These are phyloP conservation scores for Chrysolina americana DNA, from an alignment of 2,888 invertebrate genomes.

Conservation along the genomic window DNA sequence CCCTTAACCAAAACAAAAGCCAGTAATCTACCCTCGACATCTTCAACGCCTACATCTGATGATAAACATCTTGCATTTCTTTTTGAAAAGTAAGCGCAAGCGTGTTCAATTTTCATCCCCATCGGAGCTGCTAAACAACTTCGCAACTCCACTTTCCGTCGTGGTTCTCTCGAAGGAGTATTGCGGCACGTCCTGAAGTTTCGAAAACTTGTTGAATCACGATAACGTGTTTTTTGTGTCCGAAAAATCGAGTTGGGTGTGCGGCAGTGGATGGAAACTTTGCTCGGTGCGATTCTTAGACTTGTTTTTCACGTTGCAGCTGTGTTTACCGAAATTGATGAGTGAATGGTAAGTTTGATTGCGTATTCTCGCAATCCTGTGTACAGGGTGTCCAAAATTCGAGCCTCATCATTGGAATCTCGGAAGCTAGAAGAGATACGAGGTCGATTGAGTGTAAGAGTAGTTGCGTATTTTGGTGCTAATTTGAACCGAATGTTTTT, in stretches of 20 bases:
- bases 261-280: background rate
- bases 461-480: too few species aligned
- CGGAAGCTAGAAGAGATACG: too few species aligned
- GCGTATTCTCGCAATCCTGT: too few species aligned
- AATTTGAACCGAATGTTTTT: too few species aligned
- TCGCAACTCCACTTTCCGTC: constrained; percentile 1
- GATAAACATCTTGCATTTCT: background rate
- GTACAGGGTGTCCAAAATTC: too few species aligned
- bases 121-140: background rate
- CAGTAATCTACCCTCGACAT: background rate
- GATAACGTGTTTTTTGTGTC: background rate
- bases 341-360: too few species aligned
- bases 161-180: background rate
- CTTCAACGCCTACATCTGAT: background rate
- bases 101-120: background rate
- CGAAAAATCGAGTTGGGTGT: background rate
- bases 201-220: background rate
- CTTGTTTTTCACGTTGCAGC: background rate
- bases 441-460: too few species aligned
- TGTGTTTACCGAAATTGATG: background rate
- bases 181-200: background rate
- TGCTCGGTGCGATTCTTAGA: background rate
- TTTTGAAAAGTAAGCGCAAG: constrained; percentile 6
- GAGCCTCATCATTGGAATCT: too few species aligned
- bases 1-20: background rate